Percentiles rank a stretch among this genome's conserved stretches.
Conservation (phyloP, 2,888 invertebrate species). For the Drosophila cognata region DNA sequence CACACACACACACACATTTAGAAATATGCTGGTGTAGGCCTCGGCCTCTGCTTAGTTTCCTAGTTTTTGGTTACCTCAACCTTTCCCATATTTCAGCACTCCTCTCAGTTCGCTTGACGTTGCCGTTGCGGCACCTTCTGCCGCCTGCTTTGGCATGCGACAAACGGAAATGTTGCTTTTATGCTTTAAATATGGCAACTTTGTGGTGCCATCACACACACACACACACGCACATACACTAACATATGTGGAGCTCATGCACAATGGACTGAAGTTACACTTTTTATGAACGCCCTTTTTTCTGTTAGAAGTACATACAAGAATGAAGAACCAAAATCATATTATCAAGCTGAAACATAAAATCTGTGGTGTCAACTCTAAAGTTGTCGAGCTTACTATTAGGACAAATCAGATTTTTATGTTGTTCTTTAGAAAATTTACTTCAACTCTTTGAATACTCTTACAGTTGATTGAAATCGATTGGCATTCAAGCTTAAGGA, state of each 20-base stretch:
- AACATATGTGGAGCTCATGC: slow-evolving; percentile 2
- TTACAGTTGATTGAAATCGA: not conserved
- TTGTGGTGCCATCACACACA: slow-evolving; percentile 70
- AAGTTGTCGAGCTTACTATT: not conserved
- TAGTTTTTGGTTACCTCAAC: slow-evolving; percentile 19
- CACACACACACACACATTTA: slow-evolving; percentile 33
- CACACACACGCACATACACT: slow-evolving; percentile 32
- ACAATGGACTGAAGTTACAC: slow-evolving; percentile 3
- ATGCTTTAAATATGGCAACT: slow-evolving; percentile 81
- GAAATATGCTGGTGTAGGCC: slow-evolving; percentile 44
- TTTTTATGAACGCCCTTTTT: not conserved
- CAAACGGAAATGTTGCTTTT: slow-evolving; percentile 82
- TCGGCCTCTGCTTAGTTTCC: slow-evolving; percentile 57
- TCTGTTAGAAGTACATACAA: not conserved
- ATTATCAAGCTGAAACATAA: not conserved
- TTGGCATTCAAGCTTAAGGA: not conserved
- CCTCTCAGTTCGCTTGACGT: not conserved
- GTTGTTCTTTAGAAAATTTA: not conserved
- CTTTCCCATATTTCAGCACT: not conserved
- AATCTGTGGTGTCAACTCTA: not conserved
- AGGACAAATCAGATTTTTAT: not conserved
- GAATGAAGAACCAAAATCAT: not conserved
- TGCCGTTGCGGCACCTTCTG: slow-evolving; percentile 23
- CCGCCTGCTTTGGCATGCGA: slow-evolving; percentile 65
- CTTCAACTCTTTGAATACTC: not conserved